Base-by-base conservation (phyloP, 2,888 invertebrate genomes). In the Calliopum simillimum region DNA sequence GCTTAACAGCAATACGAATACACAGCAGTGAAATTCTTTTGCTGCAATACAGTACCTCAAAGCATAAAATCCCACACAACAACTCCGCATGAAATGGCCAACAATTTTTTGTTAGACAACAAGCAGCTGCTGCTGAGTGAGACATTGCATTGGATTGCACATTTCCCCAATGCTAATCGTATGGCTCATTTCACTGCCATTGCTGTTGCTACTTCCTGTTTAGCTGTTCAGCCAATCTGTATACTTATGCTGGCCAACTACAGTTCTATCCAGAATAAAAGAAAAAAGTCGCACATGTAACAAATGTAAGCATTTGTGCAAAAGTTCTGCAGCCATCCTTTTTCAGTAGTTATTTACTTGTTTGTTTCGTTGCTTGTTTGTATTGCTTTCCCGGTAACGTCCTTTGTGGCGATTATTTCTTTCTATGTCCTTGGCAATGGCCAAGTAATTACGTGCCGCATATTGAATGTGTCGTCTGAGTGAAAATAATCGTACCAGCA, bases 391-490 rank as follows among this genome's bases (percentile, higher is more conserved):
- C 56, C 56, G 16, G n/a, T n/a, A 6, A 3, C 8, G 33, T 33
- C 33, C 33, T 33, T 33, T 33, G 33, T 8, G 33, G 33, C 33
- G 33, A 33, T 58, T 58, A 58, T 58, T 58, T 25, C 56, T 23
- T 6, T n/a, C 33, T 33, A 58, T 58, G 56, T 58, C 56, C 56
- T 58, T 58, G 56, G 56, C 33, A 14, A 58, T 58, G 25, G 33
- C n/a, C n/a, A 33, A 33, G 56, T 58, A 58, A 58, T 58, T 58
- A 58, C 56, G 56, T 58, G 56, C 23, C 56, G n/a, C 56, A 58
- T 58, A 58, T 58, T 58, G 56, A 58, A 58, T 41, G 56, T 58
- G 56, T 14, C 56, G 25, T 25, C 25, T 58, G 56, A 25, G 33
- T 16, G n/a, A 16, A 33, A 16, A 16, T 16, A 33, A 8, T 58